These are phyloP conservation scores for Heliconius hortense DNA, from an alignment of 2,888 invertebrate genomes.

Conservation along the genomic window DNA sequence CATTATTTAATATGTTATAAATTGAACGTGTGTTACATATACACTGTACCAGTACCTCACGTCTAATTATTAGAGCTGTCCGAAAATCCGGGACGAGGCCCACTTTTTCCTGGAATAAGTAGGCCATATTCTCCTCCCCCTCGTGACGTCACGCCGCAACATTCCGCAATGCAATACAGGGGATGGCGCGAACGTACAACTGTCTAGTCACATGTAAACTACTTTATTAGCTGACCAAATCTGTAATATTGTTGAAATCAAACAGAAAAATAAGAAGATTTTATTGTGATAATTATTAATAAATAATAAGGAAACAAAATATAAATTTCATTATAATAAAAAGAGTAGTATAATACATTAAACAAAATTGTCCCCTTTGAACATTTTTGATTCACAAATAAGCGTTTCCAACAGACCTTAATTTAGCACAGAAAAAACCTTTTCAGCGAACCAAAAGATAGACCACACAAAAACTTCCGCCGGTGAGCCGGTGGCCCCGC, in stretches of 20 bases:
- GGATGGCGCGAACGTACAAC: conserved; percentile 32
- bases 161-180: conserved; percentile 49
- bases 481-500: conserved; percentile 35
- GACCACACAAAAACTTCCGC: conserved; percentile 37
- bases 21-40: not conserved
- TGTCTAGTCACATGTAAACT: conserved; percentile 25
- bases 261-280: not conserved
- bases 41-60: conserved; percentile 8
- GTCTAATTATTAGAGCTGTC: conserved; percentile 43
- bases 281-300: not conserved
- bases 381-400: conserved; percentile 13
- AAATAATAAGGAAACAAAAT: not conserved
- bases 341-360: not conserved
- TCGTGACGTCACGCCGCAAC: conserved; percentile 51
- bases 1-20: not conserved
- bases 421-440: conserved; percentile 31
- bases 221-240: conserved; percentile 15
- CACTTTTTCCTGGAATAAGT: conserved; percentile 52
- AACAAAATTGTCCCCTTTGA: conserved; percentile 17
- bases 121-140: conserved; percentile 51
- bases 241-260: not conserved
- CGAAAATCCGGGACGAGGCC: conserved; percentile 49
- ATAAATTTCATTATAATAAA: not conserved
- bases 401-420: conserved; percentile 29
- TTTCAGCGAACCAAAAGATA: conserved; percentile 34